Evolutionary conservation across 2,797 vertebrate genomes (phyloP), one percentile per base, ranked within the genome.

Genomic region (Saguinus oedipus): DNA sequence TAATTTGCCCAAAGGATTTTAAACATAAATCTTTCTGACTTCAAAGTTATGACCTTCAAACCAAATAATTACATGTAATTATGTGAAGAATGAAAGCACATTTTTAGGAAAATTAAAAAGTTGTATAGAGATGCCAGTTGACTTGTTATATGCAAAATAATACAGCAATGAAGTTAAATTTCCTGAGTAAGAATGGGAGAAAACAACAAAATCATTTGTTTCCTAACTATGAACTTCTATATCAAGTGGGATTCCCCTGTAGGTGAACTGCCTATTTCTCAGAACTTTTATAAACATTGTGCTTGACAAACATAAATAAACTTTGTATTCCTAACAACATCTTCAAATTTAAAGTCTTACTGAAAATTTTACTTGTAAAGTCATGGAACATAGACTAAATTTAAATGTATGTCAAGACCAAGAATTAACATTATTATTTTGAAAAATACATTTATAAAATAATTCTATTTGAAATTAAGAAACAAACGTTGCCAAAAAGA

Each of bases 361-460:
- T 61, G 39, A 91, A 87, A 85, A 50, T n/a, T 74, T 79, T 33
- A n/a, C 42, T 95, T 10, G 39, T 83, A 5, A 59, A 79, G 33
- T 68, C 48, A 46, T 39, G 2, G 1, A 61, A 53, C 9, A 36
- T 68, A 26, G 2, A 87, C 8, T 39, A 61, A 14, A 86, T n/a
- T 64, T 86, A 89, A 89, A 46, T 42, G 30, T 68, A 74, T 8
- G 14, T 72, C 4, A 33, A 70, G 44, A n/a, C 9, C 15, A 24
- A 13, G 22, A 59, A 39, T 70, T 75, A 13, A 36, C 20, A 74
- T 74, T 85, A 27, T 68, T 91, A 44, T 61, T 80, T 42, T 82
- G 36, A 55, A 64, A 46, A 70, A 33, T 42, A 46, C 57, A 0
- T 64, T 70, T 76, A 44, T 91, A n/a, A 75, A 59, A 83, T 78